Conservation (phyloP, 2,113 vertebrate species). For the Procavia capensis region DNA sequence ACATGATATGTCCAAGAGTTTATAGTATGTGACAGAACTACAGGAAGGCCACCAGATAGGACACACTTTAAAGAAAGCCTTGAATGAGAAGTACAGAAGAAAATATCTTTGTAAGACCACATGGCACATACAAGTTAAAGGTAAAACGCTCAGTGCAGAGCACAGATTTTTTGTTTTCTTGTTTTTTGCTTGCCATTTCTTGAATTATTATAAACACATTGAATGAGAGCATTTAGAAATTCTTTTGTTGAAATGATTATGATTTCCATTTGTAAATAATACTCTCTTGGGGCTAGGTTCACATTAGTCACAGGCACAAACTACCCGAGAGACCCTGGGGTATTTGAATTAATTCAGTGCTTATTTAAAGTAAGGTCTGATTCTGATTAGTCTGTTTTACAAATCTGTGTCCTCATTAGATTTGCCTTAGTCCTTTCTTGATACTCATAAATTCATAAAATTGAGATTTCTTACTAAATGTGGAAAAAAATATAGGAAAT, state of each 20-base stretch:
- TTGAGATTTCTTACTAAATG: not conserved
- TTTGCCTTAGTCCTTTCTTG: slow-evolving; percentile 38
- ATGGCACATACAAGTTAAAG: not conserved
- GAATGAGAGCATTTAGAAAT: slow-evolving; percentile 25
- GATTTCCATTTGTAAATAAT: slow-evolving; percentile 57
- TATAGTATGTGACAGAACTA: not conserved
- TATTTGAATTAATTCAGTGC: slow-evolving; percentile 61
- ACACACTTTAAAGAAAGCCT: not conserved
- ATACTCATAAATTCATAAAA: slow-evolving; percentile 6
- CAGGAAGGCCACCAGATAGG: not conserved
- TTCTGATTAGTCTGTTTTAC: slow-evolving; percentile 7
- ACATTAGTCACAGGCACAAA: slow-evolving; percentile 7
- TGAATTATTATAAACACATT: not conserved
- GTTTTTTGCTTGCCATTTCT: not conserved
- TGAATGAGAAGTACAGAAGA: not conserved
- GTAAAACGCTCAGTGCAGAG: not conserved
- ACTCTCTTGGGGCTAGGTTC: slow-evolving; percentile 15
- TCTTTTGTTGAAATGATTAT: slow-evolving; percentile 7
- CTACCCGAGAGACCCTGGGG: not conserved
- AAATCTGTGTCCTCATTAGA: slow-evolving; percentile 1
- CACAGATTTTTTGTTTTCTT: not conserved
- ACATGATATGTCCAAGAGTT: not conserved
- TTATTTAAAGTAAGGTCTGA: not conserved
- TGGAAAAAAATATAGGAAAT: not conserved
- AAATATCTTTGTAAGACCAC: not conserved